Percentiles rank a stretch among this genome's conserved stretches.
These are phyloP conservation scores for Drosophila malerkotliana DNA, from an alignment of 1,140 invertebrate genomes.

Conservation along the genomic window DNA sequence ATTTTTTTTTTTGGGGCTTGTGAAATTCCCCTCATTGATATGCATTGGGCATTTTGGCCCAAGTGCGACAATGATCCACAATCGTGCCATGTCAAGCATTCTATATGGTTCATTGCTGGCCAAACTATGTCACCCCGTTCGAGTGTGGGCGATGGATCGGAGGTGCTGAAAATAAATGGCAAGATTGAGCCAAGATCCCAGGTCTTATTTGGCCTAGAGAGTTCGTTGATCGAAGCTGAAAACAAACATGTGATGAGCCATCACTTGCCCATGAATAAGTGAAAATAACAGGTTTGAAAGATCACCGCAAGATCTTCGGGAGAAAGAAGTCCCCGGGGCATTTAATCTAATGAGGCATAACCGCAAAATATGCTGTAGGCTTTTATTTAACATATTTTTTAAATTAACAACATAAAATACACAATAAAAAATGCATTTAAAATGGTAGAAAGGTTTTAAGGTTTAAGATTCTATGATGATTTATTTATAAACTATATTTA, in stretches of 20 bases:
- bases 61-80: slow-evolving; percentile 61
- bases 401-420: background rate
- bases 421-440: background rate
- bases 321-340: slow-evolving; percentile 18
- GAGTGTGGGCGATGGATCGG: slow-evolving; percentile 48
- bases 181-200: slow-evolving; percentile 5
- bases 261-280: slow-evolving; percentile 37
- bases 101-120: slow-evolving; percentile 70
- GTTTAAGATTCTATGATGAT: no score
- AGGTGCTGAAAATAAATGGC: slow-evolving; percentile 8
- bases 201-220: slow-evolving; percentile 53
- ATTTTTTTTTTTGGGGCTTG: slow-evolving; percentile 26
- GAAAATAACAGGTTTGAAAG: slow-evolving; percentile 19
- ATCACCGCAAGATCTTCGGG: background rate
- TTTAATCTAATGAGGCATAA: slow-evolving; percentile 16
- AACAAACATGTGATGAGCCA: slow-evolving; percentile 33
- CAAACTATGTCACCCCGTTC: slow-evolving; percentile 49
- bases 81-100: slow-evolving; percentile 49
- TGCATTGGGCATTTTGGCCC: slow-evolving; percentile 55
- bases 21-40: slow-evolving; percentile 65
- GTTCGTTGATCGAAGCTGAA: slow-evolving; percentile 46
- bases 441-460: background rate
- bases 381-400: slow-evolving; percentile 9
- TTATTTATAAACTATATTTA: no score
- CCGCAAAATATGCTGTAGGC: slow-evolving; percentile 18